A percentile compares a stretch with the other conserved stretches of the same genome.
Evolutionary conservation across 2,888 invertebrate genomes (phyloP).

Genomic region (Netelia melanura): DNA sequence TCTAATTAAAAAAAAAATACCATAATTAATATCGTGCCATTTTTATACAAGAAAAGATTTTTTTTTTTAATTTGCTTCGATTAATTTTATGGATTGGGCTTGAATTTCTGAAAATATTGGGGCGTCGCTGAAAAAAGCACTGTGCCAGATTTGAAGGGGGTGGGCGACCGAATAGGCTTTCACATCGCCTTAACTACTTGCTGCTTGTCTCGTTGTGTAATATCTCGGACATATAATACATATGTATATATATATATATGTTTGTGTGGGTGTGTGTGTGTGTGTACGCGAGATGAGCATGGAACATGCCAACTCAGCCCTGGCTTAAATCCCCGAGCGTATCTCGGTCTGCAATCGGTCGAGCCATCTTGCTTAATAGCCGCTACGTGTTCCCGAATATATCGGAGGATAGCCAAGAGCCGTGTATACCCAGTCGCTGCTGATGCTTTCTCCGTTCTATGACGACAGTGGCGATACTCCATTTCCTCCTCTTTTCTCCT

Average conservation of each 20-base stretch:
- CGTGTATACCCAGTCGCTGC: slow-evolving; percentile 31
- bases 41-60: no score
- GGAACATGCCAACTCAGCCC: slow-evolving; percentile 78
- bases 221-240: slow-evolving; percentile 50
- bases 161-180: background rate
- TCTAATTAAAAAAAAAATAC: no score
- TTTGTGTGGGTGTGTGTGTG: no score
- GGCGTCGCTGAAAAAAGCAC: background rate
- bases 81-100: no score
- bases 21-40: no score
- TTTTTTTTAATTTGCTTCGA: no score
- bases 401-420: slow-evolving; percentile 66
- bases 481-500: background rate
- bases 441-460: slow-evolving; percentile 56
- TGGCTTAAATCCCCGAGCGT: slow-evolving; percentile 76
- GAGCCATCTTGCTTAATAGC: slow-evolving; percentile 80
- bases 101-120: no score
- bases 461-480: slow-evolving; percentile 40
- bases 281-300: background rate
- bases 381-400: slow-evolving; percentile 83
- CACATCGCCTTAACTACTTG: background rate
- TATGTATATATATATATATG: background rate
- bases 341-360: slow-evolving; percentile 76
- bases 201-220: slow-evolving; percentile 29
- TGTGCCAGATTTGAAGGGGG: slow-evolving; percentile 18